These are phyloP conservation scores for Myotis lucifugus DNA, from an alignment of 2,113 vertebrate genomes.

Conservation along the genomic window DNA sequence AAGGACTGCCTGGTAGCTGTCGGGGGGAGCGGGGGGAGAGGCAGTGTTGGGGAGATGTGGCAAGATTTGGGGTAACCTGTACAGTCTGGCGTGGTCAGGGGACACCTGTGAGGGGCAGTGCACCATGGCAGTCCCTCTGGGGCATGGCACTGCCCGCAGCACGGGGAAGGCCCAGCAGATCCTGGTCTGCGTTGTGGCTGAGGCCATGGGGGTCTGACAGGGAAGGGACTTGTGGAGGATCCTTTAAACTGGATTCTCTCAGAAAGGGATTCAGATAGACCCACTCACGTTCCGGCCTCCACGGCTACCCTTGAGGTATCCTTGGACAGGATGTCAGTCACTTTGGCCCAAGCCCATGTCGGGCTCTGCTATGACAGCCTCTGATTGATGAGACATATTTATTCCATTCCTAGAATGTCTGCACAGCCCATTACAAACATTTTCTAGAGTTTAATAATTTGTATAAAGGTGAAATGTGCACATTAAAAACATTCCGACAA, in stretches of 20 bases:
- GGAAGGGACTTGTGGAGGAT: neutral
- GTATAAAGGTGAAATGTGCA: neutral
- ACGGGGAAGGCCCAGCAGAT: neutral
- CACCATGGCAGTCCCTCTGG: neutral
- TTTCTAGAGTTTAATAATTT: neutral
- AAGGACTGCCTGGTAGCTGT: neutral
- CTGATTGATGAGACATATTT: neutral
- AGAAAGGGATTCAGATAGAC: neutral
- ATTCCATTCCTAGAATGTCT: neutral
- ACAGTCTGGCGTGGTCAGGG: neutral
- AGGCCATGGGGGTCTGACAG: neutral
- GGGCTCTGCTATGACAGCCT: neutral
- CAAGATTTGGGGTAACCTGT: neutral
- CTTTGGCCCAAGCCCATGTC: neutral
- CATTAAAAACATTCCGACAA: neutral
- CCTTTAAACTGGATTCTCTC: neutral
- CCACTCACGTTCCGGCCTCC: neutral
- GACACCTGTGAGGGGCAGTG: neutral
- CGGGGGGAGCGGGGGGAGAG: too few relatives aligned
- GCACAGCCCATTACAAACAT: neutral
- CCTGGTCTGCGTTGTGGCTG: neutral
- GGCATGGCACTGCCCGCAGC: accelerated
- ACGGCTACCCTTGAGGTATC: neutral
- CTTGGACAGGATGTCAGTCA: neutral
- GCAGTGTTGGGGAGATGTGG: neutral